phyloP scores from a whole-genome alignment of 2,113 vertebrate genomes.

The Stegastes partitus region DNA sequence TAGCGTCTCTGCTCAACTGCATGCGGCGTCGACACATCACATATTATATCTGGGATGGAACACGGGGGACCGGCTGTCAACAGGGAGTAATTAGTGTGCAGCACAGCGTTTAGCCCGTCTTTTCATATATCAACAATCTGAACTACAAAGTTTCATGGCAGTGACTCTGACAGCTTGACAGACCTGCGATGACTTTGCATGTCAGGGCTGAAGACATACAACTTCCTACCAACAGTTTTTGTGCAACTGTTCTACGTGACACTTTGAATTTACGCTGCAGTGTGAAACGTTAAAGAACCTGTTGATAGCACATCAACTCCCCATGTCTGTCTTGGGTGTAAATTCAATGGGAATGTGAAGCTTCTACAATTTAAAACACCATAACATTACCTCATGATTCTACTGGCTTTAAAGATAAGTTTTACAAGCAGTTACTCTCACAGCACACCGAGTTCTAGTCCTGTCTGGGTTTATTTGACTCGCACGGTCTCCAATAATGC shows the following conservation, averaged over 20 bases:
- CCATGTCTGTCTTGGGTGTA: neutral
- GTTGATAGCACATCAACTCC: neutral
- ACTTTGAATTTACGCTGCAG: too few relatives aligned
- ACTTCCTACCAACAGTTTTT: neutral
- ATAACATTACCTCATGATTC: neutral
- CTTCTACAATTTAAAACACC: neutral
- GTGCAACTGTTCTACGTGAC: neutral
- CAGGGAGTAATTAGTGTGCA: conserved; percentile 50
- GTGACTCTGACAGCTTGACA: too few relatives aligned
- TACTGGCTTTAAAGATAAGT: neutral
- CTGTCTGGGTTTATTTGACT: neutral
- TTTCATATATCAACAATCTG: conserved; percentile 1
- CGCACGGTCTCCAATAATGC: too few relatives aligned
- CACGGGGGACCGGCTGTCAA: conserved; percentile 21
- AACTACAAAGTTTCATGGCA: neutral
- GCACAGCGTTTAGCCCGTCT: conserved; percentile 17
- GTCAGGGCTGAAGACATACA: neutral
- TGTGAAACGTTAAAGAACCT: too few relatives aligned
- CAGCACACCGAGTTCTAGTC: neutral
- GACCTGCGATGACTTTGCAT: too few relatives aligned
- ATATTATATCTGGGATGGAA: conserved; percentile 14
- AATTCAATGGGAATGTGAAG: neutral
- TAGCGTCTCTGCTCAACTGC: conserved; percentile 14
- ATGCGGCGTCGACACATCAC: conserved; percentile 27
- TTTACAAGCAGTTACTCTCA: neutral